phyloP scores from a whole-genome alignment of 2,113 vertebrate genomes.

The Platysteira castanea region DNA sequence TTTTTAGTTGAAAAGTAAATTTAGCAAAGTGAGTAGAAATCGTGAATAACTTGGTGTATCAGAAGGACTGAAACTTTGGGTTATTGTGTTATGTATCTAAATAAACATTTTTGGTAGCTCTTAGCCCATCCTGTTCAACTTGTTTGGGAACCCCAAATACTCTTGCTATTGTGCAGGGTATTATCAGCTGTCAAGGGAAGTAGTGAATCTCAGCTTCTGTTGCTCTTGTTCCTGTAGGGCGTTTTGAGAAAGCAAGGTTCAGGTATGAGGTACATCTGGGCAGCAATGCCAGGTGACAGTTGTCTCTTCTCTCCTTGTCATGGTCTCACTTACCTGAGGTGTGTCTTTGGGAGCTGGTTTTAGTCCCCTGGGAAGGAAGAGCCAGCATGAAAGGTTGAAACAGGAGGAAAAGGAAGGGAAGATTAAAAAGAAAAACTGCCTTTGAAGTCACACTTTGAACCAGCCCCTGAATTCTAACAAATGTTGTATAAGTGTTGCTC shows the following conservation, averaged over 20 bases:
- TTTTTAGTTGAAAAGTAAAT: not conserved
- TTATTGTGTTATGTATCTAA: not conserved
- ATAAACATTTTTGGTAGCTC: not conserved
- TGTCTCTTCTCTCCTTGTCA: not conserved
- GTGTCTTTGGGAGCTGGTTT: not conserved
- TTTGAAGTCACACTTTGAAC: not conserved
- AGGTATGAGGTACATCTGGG: not conserved
- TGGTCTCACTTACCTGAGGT: rapidly evolving
- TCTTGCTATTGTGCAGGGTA: not conserved
- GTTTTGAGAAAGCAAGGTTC: not conserved
- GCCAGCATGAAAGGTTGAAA: not conserved
- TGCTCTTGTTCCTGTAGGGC: not conserved
- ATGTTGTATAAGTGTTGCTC: not conserved
- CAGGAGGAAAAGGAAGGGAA: not conserved
- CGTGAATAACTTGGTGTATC: rapidly evolving
- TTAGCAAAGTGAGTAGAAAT: not conserved
- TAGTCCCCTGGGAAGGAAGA: not conserved
- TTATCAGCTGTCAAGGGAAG: not conserved
- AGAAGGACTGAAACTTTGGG: not conserved
- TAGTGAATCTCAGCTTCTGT: not conserved
- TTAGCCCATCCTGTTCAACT: not conserved
- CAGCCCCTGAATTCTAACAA: not conserved
- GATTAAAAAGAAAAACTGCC: not conserved
- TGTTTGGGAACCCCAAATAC: not conserved
- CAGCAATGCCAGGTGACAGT: not conserved